A percentile compares a stretch with the other conserved stretches of the same genome.
These are phyloP conservation scores for Corythaeola cristata DNA, from an alignment of 2,113 vertebrate species.

Conservation along the genomic window DNA sequence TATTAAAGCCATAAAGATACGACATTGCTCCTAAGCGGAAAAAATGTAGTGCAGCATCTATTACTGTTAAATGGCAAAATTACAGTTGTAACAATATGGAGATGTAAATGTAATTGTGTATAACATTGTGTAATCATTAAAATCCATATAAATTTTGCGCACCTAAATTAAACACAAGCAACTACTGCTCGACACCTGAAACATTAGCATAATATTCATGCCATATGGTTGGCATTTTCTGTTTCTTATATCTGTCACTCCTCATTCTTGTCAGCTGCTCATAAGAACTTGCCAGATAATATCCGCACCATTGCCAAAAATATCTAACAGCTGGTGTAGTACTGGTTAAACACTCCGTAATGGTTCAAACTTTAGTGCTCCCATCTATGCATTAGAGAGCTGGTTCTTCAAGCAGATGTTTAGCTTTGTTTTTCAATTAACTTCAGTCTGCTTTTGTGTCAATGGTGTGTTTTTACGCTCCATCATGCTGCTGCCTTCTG, in stretches of 20 bases:
- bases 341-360: slow-evolving; percentile 33
- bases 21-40: background rate
- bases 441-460: slow-evolving; percentile 38
- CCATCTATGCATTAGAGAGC: slow-evolving; percentile 8
- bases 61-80: slow-evolving; percentile 36
- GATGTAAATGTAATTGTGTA: slow-evolving; percentile 54
- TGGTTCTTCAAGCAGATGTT: slow-evolving; percentile 55
- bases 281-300: slow-evolving; percentile 48
- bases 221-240: slow-evolving; percentile 70
- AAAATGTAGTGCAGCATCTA: slow-evolving; percentile 1
- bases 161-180: slow-evolving; percentile 37
- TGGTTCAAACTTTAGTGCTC: slow-evolving; percentile 43
- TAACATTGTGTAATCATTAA: slow-evolving; percentile 55
- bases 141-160: slow-evolving; percentile 46
- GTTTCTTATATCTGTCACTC: slow-evolving; percentile 65
- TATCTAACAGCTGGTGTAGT: slow-evolving; percentile 60
- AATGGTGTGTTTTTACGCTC: background rate
- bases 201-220: slow-evolving; percentile 50
- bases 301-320: slow-evolving; percentile 46
- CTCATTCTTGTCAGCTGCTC: slow-evolving; percentile 65
- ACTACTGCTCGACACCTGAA: slow-evolving; percentile 57
- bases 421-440: slow-evolving; percentile 56
- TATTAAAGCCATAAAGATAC: slow-evolving; percentile 11
- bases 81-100: slow-evolving; percentile 35
- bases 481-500: slow-evolving; percentile 2